phyloP scores from a whole-genome alignment of 2,888 invertebrate genomes.

The Troilus luridus region DNA sequence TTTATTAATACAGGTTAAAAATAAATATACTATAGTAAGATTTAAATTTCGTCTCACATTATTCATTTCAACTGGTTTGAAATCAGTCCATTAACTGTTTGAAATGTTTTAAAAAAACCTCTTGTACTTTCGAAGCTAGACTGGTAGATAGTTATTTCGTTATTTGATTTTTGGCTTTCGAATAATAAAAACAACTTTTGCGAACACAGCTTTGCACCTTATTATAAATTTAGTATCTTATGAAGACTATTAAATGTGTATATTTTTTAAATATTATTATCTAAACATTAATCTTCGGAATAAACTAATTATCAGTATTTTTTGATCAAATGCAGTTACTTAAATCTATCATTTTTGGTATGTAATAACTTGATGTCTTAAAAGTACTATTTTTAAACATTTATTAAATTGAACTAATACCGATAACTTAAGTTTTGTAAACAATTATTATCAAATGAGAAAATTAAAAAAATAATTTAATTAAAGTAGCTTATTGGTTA shows the following conservation, averaged over 20 bases:
- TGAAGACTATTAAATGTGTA: too few species aligned
- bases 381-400: background rate
- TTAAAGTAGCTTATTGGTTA: too few species aligned
- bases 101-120: background rate
- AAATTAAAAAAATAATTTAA: background rate
- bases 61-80: background rate
- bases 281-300: too few species aligned
- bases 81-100: background rate
- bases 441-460: background rate
- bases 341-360: too few species aligned
- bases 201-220: too few species aligned
- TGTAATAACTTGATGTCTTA: too few species aligned
- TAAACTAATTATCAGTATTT: too few species aligned
- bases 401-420: background rate
- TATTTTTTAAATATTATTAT: too few species aligned
- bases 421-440: background rate
- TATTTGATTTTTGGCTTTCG: background rate
- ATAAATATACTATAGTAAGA: background rate
- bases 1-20: background rate
- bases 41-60: background rate
- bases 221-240: too few species aligned
- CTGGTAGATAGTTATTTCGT: background rate
- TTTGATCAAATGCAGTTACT: too few species aligned
- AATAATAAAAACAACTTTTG: background rate
- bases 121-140: background rate